These are phyloP conservation scores for Aphelenchoides fujianensis DNA, from an alignment of 1,140 invertebrate genomes.

Conservation along the genomic window DNA sequence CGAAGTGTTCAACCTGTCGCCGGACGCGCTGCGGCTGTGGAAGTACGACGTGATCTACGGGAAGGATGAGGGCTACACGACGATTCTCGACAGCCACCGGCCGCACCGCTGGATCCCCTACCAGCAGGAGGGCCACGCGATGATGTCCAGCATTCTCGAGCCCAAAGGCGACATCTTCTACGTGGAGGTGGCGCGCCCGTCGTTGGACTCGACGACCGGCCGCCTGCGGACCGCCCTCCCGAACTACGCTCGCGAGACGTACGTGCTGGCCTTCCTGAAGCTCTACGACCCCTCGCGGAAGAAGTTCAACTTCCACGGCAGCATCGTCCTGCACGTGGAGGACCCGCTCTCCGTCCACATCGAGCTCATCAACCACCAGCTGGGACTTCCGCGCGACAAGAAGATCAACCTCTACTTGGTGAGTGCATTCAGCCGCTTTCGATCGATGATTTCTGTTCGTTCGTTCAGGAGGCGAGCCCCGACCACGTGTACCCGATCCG, in stretches of 20 bases:
- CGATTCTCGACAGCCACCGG: not conserved
- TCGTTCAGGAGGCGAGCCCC: slow-evolving; percentile 27
- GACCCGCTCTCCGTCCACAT: slow-evolving; percentile 22
- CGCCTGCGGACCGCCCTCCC: not conserved
- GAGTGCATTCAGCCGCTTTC: not conserved
- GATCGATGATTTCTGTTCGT: not conserved
- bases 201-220: not conserved
- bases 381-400: slow-evolving; percentile 38
- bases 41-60: slow-evolving; percentile 20
- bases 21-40: slow-evolving; percentile 18
- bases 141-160: slow-evolving; percentile 1
- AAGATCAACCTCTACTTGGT: slow-evolving; percentile 45
- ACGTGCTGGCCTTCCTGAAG: slow-evolving; percentile 41
- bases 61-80: slow-evolving; percentile 12
- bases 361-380: slow-evolving; percentile 23
- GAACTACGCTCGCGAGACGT: slow-evolving; percentile 33
- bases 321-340: slow-evolving; percentile 29
- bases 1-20: not conserved
- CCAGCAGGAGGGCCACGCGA: not conserved
- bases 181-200: slow-evolving; percentile 28
- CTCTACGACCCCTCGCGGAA: slow-evolving; percentile 41
- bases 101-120: not conserved
- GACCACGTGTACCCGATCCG: slow-evolving; percentile 9
- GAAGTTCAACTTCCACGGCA: slow-evolving; percentile 37
- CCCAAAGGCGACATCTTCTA: slow-evolving; percentile 37